These are phyloP conservation scores for Aleiodes alternator DNA, from an alignment of 2,888 invertebrate species.

Conservation along the genomic window DNA sequence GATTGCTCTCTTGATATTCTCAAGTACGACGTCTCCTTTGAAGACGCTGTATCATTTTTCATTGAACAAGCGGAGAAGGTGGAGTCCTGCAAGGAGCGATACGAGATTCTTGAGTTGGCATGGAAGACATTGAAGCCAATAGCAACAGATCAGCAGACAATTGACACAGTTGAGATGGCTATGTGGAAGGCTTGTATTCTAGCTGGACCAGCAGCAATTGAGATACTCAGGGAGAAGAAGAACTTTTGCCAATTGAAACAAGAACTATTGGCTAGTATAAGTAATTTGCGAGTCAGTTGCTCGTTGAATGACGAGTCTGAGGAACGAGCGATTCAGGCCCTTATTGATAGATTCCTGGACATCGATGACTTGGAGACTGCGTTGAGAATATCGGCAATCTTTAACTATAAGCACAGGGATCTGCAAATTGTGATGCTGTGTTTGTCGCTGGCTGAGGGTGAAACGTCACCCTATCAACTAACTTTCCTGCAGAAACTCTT, in stretches of 20 bases:
- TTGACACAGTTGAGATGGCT: constrained; percentile 70
- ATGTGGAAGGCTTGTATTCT: constrained; percentile 74
- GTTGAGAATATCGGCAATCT: constrained; percentile 77
- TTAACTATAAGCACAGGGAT: constrained; percentile 73
- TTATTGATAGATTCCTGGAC: constrained; percentile 78
- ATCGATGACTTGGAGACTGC: constrained; percentile 79
- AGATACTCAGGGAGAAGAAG: constrained; percentile 58
- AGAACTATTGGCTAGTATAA: constrained; percentile 65
- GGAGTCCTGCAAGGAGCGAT: constrained; percentile 68
- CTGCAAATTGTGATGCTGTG: constrained; percentile 81
- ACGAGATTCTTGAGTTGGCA: constrained; percentile 68
- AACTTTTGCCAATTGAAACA: constrained; percentile 67
- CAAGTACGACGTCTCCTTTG: constrained; percentile 79
- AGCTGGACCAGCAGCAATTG: constrained; percentile 66
- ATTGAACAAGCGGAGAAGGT: constrained; percentile 78
- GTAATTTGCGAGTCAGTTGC: constrained; percentile 62
- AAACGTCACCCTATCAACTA: constrained; percentile 80
- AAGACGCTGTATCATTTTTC: constrained; percentile 81
- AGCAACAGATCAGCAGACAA: constrained; percentile 61
- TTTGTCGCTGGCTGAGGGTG: constrained; percentile 81
- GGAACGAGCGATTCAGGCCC: constrained; percentile 63
- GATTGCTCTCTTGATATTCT: constrained; percentile 81
- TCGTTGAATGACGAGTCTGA: constrained; percentile 62
- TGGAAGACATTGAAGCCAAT: constrained; percentile 65
- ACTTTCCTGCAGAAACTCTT: constrained; percentile 81